A percentile compares a stretch with the other conserved stretches of the same genome.
Conservation (phyloP, 2,113 vertebrate genomes). For the Leiothrix lutea region DNA sequence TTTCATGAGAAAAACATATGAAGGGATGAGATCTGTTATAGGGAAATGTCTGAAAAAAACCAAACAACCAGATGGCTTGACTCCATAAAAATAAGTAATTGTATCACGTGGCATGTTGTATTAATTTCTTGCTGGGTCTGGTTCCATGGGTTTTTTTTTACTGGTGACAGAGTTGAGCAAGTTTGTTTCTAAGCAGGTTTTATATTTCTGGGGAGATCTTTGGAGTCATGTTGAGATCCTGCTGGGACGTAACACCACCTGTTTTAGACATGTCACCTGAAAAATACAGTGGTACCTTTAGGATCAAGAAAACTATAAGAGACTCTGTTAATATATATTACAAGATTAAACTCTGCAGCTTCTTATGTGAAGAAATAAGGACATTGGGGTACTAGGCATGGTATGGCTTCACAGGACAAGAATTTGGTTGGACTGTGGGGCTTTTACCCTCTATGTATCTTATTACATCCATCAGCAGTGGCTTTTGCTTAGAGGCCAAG, state of each 20-base stretch:
- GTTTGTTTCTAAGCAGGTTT: neutral
- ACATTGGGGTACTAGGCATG: neutral
- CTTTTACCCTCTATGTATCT: neutral
- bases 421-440: neutral
- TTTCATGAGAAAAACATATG: neutral
- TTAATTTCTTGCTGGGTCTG: neutral
- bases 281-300: neutral
- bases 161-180: neutral
- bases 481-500: neutral
- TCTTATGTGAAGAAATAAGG: neutral
- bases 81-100: constrained; percentile 11
- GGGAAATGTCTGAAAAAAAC: neutral
- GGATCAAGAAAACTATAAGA: neutral
- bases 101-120: neutral
- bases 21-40: neutral
- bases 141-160: neutral
- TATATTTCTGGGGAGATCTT: neutral
- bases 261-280: neutral
- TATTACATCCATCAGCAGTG: neutral
- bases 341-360: neutral
- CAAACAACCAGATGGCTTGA: neutral
- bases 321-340: neutral
- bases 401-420: neutral
- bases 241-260: neutral
- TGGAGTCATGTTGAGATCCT: neutral